These are phyloP conservation scores for Lepidotrigona ventralis DNA, from an alignment of 1,140 invertebrate species.

Conservation along the genomic window DNA sequence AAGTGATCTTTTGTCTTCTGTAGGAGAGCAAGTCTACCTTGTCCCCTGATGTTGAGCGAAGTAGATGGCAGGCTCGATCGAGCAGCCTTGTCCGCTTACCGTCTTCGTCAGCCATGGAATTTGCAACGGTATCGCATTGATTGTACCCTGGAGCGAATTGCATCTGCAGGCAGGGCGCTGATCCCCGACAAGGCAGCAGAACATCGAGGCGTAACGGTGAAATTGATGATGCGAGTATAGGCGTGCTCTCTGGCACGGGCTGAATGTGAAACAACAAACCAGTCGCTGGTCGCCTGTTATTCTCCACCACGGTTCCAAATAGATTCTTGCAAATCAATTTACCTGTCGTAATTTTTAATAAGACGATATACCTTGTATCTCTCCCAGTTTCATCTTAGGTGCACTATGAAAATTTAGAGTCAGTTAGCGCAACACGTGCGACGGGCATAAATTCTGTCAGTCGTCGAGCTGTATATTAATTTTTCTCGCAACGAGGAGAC, in stretches of 20 bases:
- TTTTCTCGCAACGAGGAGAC: not conserved
- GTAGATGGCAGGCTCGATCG: not conserved
- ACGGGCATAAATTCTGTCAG: slow-evolving; percentile 1
- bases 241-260: not conserved
- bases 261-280: slow-evolving; percentile 29
- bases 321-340: slow-evolving; percentile 45
- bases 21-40: slow-evolving; percentile 39
- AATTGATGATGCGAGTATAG: slow-evolving; percentile 51
- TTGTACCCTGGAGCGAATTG: slow-evolving; percentile 57
- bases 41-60: slow-evolving; percentile 6
- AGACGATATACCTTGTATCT: not conserved
- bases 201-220: slow-evolving; percentile 39
- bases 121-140: slow-evolving; percentile 59
- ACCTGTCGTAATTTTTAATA: slow-evolving; percentile 35
- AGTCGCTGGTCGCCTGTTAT: not conserved
- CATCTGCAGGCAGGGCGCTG: slow-evolving; percentile 40
- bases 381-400: not conserved
- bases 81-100: not conserved
- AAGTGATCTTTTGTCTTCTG: slow-evolving; percentile 41
- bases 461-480: not conserved
- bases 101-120: slow-evolving; percentile 41
- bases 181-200: slow-evolving; percentile 28
- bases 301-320: slow-evolving; percentile 7
- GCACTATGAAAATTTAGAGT: not conserved
- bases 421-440: not conserved